These are phyloP conservation scores for Leptinotarsa lineolata DNA, from an alignment of 1,140 invertebrate genomes.

Conservation along the genomic window DNA sequence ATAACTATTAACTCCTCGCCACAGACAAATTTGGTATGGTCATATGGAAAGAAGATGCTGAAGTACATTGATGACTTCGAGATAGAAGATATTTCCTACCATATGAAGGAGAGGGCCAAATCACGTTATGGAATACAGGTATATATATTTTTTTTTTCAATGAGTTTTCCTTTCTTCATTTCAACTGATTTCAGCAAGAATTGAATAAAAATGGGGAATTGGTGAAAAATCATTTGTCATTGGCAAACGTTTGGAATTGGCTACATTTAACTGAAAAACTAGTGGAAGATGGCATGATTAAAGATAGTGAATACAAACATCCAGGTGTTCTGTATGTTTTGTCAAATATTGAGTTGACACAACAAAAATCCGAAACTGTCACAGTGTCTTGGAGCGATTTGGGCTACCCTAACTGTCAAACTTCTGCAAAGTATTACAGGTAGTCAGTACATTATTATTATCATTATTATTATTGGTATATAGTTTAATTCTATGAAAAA, in stretches of 20 bases:
- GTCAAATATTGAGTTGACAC: conserved; percentile 56
- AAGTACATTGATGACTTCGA: conserved; percentile 58
- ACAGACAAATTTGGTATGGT: conserved; percentile 73
- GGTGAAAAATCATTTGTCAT: conserved; percentile 64
- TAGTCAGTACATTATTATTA: conserved; percentile 24
- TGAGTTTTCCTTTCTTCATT: neutral
- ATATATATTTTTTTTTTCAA: conserved; percentile 26
- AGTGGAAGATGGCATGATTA: conserved; percentile 66
- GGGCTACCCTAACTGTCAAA: conserved; percentile 48
- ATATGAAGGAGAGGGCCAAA: conserved; percentile 73
- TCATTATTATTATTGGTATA: neutral
- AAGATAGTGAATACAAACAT: conserved; percentile 65
- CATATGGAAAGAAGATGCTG: conserved; percentile 70
- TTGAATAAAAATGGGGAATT: conserved; percentile 70
- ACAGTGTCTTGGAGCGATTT: conserved; percentile 62
- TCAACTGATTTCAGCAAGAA: conserved; percentile 56
- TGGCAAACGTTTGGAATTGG: conserved; percentile 77
- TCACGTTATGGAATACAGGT: conserved; percentile 80
- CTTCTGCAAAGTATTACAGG: conserved; percentile 53
- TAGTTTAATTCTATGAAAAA: too few relatives aligned
- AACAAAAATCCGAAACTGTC: conserved; percentile 61
- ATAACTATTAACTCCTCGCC: conserved; percentile 81
- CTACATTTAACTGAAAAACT: conserved; percentile 72
- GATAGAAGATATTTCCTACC: conserved; percentile 72
- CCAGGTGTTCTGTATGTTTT: conserved; percentile 72